Conservation (phyloP, 2,888 invertebrate genomes). For the Hybos culiciformis region DNA sequence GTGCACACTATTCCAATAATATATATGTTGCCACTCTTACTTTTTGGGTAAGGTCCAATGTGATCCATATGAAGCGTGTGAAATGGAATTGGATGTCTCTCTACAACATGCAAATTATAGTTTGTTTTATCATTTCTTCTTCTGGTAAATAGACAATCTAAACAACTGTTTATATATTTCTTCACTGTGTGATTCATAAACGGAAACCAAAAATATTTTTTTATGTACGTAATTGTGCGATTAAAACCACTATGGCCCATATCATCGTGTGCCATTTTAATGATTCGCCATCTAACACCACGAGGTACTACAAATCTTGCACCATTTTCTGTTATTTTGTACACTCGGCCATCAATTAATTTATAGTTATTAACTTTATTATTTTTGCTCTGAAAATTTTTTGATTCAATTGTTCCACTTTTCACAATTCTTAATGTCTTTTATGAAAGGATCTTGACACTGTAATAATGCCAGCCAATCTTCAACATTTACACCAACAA, state of each 20-base stretch:
- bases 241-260: slow-evolving; percentile 9
- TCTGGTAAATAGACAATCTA: slow-evolving; percentile 6
- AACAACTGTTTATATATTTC: slow-evolving; percentile 6
- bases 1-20: slow-evolving; percentile 8
- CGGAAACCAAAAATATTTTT: slow-evolving; percentile 15
- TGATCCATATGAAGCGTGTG: slow-evolving; percentile 14
- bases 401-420: slow-evolving; percentile 6
- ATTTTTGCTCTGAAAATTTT: no score
- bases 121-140: neutral
- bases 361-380: slow-evolving; percentile 10
- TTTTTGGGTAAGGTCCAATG: slow-evolving; percentile 13
- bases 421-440: slow-evolving; percentile 2
- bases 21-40: slow-evolving; percentile 8
- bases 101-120: slow-evolving; percentile 12
- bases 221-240: slow-evolving; percentile 8
- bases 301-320: slow-evolving; percentile 12
- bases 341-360: slow-evolving; percentile 5
- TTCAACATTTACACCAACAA: slow-evolving; percentile 1
- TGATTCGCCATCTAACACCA: slow-evolving; percentile 9
- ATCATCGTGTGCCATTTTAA: slow-evolving; percentile 11
- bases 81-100: slow-evolving; percentile 11
- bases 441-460: slow-evolving; percentile 7
- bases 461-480: slow-evolving; percentile 13
- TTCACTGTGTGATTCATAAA: neutral
- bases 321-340: slow-evolving; percentile 1